Conservation (phyloP, 2,888 invertebrate genomes). For the Emmelina monodactyla region DNA sequence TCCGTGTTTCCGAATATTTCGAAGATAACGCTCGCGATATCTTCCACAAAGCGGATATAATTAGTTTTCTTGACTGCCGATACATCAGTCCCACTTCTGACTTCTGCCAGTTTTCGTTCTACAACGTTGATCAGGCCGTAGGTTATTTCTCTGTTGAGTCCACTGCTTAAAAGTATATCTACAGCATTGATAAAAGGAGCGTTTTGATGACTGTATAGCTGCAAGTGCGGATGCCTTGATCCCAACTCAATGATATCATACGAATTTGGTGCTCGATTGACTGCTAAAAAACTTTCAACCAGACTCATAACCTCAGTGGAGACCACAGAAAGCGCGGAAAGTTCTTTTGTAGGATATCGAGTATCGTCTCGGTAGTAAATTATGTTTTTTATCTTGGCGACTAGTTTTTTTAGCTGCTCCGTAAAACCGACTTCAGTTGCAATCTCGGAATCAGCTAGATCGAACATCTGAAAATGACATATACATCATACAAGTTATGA, state of each 20-base stretch:
- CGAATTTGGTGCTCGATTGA: constrained; percentile 53
- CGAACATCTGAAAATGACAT: constrained; percentile 72
- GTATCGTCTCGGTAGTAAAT: constrained; percentile 51
- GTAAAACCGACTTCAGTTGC: constrained; percentile 75
- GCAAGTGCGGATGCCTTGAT: constrained; percentile 50
- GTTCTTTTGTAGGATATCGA: constrained; percentile 55
- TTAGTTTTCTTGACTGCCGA: constrained; percentile 52
- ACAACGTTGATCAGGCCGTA: constrained; percentile 59
- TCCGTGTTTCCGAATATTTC: constrained; percentile 57
- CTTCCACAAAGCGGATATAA: constrained; percentile 55
- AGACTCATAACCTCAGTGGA: constrained; percentile 68
- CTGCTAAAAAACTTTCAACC: constrained; percentile 66
- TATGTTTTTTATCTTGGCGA: constrained; percentile 58
- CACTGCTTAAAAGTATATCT: constrained; percentile 53
- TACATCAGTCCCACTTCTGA: constrained; percentile 44
- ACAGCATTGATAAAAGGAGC: constrained; percentile 58
- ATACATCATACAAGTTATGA: too few species aligned
- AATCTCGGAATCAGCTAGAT: constrained; percentile 69
- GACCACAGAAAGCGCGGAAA: constrained; percentile 65
- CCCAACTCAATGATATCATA: constrained; percentile 55
- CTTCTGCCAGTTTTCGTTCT: constrained; percentile 56
- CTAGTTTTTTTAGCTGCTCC: constrained; percentile 66
- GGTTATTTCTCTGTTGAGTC: constrained; percentile 56
- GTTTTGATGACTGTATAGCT: constrained; percentile 55
- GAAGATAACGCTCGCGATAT: constrained; percentile 54